Percentiles rank a stretch among this genome's conserved stretches.
Evolutionary conservation across 2,888 invertebrate genomes (phyloP).

Genomic region (Chesias legatella): DNA sequence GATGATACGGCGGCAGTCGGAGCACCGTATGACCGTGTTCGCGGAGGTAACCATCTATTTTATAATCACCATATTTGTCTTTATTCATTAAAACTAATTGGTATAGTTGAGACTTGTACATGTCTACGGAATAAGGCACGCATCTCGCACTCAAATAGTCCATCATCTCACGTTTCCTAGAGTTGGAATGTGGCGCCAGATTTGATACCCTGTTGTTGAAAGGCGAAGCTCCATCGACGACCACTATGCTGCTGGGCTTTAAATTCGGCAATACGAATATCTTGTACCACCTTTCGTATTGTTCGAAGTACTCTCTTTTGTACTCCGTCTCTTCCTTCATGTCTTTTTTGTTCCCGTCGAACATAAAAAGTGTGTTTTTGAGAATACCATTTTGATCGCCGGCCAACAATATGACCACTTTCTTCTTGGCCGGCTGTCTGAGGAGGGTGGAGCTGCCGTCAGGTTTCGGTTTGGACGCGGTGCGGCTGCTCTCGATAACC

Average conservation of each 20-base stretch:
- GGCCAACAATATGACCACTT: slow-evolving; percentile 33
- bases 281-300: slow-evolving; percentile 38
- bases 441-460: slow-evolving; percentile 36
- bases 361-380: slow-evolving; percentile 34
- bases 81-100: slow-evolving; percentile 35
- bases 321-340: slow-evolving; percentile 35
- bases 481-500: slow-evolving; percentile 34
- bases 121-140: slow-evolving; percentile 34
- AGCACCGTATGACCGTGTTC: slow-evolving; percentile 35
- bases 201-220: slow-evolving; percentile 36
- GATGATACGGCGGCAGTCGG: slow-evolving; percentile 33
- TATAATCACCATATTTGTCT: slow-evolving; percentile 37
- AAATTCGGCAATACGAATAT: slow-evolving; percentile 34
- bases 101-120: slow-evolving; percentile 38
- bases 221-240: slow-evolving; percentile 34
- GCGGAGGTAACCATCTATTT: slow-evolving; percentile 31
- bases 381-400: slow-evolving; percentile 33
- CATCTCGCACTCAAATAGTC: slow-evolving; percentile 36
- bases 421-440: slow-evolving; percentile 38
- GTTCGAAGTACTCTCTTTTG: slow-evolving; percentile 35
- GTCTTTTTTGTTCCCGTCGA: slow-evolving; percentile 35
- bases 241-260: slow-evolving; percentile 36
- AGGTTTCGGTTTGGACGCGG: slow-evolving; percentile 36
- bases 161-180: slow-evolving; percentile 38
- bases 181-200: slow-evolving; percentile 36